These are phyloP conservation scores for Ephydatia muelleri DNA, from an alignment of 37 sponge, comb jelly and placozoan species.

Conservation along the genomic window DNA sequence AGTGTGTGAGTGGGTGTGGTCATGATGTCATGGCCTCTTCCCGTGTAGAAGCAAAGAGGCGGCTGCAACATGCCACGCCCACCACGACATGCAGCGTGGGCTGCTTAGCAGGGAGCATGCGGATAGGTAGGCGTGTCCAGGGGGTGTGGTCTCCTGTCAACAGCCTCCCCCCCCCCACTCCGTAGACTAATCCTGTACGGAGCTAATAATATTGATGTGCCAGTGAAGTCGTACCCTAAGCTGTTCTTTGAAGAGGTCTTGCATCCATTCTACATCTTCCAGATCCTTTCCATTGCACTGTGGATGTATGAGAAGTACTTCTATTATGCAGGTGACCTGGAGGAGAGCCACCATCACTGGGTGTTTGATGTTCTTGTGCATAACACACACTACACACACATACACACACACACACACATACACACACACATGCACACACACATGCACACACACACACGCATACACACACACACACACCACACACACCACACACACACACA, in stretches of 20 bases:
- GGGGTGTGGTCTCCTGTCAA: too few species aligned
- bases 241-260: constrained; percentile 68
- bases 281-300: constrained; percentile 45
- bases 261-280: constrained; percentile 86
- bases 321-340: constrained; percentile 64
- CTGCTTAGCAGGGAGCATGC: constrained; percentile 21
- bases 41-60: constrained; percentile 11
- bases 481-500: not conserved
- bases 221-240: constrained; percentile 60
- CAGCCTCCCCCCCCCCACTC: too few species aligned
- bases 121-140: constrained; percentile 14
- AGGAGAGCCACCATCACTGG: too few species aligned
- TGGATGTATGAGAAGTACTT: constrained; percentile 73
- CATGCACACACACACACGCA: not conserved
- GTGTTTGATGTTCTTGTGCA: too few species aligned
- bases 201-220: constrained; percentile 50
- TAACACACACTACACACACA: too few species aligned
- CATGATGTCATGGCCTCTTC: not conserved
- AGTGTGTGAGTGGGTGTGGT: not conserved
- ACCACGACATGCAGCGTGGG: constrained; percentile 33
- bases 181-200: constrained; percentile 31
- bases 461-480: constrained; percentile 18
- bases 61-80: constrained; percentile 10
- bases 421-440: not conserved
- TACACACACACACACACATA: too few species aligned